A percentile compares a stretch with the other conserved stretches of the same genome.
phyloP scores from a whole-genome alignment of 2,797 vertebrate species.

The Corythornis leucogaster region DNA sequence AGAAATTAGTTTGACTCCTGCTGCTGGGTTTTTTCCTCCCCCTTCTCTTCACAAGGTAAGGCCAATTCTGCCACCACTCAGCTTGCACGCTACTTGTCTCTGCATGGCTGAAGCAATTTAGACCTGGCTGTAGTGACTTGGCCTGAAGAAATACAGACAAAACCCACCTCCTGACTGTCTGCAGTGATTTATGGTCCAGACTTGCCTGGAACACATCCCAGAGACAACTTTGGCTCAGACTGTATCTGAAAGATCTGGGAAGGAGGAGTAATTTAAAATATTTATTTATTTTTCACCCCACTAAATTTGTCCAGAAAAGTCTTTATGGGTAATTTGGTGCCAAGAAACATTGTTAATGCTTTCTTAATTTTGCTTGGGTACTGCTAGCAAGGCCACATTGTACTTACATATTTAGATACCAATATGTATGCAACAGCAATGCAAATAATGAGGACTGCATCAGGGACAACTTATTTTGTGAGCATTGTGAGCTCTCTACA shows the following conservation, averaged over 20 bases:
- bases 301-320: not conserved
- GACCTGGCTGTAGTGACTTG: not conserved
- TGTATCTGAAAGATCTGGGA: not conserved
- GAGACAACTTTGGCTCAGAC: not conserved
- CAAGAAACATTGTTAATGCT: not conserved
- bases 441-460: not conserved
- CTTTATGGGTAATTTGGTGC: not conserved
- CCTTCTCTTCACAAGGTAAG: not conserved
- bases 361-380: not conserved
- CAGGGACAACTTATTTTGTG: not conserved
- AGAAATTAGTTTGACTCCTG: not conserved
- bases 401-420: not conserved
- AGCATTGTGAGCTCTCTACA: not conserved
- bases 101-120: not conserved
- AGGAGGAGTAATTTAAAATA: not conserved
- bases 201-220: not conserved
- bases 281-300: not conserved
- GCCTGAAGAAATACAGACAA: not conserved
- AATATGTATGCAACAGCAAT: not conserved
- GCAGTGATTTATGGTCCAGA: not conserved
- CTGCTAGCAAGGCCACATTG: not conserved
- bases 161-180: not conserved
- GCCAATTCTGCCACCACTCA: not conserved
- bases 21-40: not conserved
- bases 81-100: not conserved